Base-by-base conservation (phyloP, 2,888 invertebrate genomes). In the Nebria brevicollis region DNA sequence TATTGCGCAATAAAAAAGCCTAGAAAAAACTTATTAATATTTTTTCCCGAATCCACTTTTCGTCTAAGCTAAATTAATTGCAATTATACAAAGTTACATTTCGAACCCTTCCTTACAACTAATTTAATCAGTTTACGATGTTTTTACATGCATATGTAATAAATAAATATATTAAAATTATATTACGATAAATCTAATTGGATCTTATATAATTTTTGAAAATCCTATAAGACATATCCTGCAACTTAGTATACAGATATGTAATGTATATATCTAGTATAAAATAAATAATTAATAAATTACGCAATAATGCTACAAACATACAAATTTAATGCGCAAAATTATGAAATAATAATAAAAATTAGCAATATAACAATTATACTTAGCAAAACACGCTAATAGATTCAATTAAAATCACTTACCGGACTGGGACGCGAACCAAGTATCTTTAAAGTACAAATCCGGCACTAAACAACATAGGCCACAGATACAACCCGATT, bases 391-490 rank as follows among this genome's bases (percentile, higher is more conserved):
- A 15, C 13, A 8, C 54, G 8, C 26, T 68, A 68, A 68, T 68
- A 68, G 13, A 68, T 13, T 15, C 6, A 2, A n/a, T 8, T 10
- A 26, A 68, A 68, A 68, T 68, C 68, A 68, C 26, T 68, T 54
- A 54, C 54, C 54, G 8, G 8, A 54, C 6, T 13, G 78, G 78
- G 78, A 66, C 73, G 72, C 66, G 78, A 78, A 78, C 78, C 66
- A 42, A 34, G 13, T 42, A 74, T 11, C 74, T 66, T 78, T 25
- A 66, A 54, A 13, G 74, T 74, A 43, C 25, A 11, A 78, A n/a
- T 3, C 66, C 26, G 13, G 20, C 15, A 78, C 41, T 66, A 66
- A 74, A 66, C 66, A 20, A 66, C n/a, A 11, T 78, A 1, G 42
- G 74, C 78, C 66, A 78, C n/a, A 0, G 8, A 66, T n/a, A 66